Evolutionary conservation across 2,113 vertebrate species (phyloP).

Genomic region (Phalacrocorax carbo): DNA sequence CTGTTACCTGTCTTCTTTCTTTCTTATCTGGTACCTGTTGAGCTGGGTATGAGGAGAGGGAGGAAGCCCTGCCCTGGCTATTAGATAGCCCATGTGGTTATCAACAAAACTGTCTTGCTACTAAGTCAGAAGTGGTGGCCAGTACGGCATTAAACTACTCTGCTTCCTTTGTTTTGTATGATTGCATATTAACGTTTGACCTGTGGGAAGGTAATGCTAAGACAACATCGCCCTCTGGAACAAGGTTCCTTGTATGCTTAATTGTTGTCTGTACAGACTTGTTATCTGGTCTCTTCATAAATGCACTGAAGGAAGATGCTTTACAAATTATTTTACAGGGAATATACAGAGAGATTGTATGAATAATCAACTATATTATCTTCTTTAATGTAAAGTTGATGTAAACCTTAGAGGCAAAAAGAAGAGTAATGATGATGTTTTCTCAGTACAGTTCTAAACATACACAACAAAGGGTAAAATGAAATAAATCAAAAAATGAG

Average conservation of each 20-base stretch:
- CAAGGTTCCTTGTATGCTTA: not conserved
- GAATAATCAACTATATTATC: not conserved
- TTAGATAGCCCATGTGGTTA: rapidly evolving
- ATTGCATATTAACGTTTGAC: not conserved
- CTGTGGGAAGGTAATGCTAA: rapidly evolving
- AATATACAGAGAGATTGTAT: not conserved
- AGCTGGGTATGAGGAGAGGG: not conserved
- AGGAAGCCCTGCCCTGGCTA: not conserved
- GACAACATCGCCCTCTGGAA: not conserved
- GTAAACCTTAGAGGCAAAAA: not conserved
- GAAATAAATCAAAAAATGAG: rapidly evolving
- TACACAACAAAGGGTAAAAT: not conserved
- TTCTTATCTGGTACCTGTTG: not conserved
- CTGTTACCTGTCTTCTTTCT: not conserved
- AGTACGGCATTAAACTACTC: not conserved
- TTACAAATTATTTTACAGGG: not conserved
- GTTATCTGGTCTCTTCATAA: not conserved
- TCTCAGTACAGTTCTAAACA: not conserved
- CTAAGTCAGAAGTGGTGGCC: not conserved
- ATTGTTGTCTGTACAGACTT: not conserved
- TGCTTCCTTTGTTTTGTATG: not conserved
- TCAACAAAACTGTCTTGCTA: not conserved
- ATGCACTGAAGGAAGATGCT: not conserved
- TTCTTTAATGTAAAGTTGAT: not conserved
- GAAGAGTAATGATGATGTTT: not conserved